These are phyloP conservation scores for Corvus cornix DNA, from an alignment of 2,113 vertebrate genomes.

Conservation along the genomic window DNA sequence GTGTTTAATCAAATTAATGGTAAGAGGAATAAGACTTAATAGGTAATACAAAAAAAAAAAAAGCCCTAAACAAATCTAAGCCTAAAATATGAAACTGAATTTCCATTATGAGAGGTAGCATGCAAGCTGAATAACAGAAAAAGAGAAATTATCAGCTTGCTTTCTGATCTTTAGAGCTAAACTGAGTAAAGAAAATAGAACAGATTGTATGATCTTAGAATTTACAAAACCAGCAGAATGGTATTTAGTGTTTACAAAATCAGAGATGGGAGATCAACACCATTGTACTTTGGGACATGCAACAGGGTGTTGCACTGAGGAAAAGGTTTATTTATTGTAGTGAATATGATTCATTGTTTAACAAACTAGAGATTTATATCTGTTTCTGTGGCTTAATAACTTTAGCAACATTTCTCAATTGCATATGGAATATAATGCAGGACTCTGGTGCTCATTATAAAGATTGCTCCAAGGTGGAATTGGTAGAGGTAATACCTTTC, in stretches of 20 bases:
- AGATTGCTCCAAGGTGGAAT: background rate
- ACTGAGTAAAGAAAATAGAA: background rate
- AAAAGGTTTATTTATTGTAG: background rate
- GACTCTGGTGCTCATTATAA: background rate
- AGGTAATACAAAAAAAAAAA: background rate
- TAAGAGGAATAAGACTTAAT: background rate
- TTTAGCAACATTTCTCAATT: background rate
- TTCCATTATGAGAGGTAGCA: background rate
- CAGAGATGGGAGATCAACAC: background rate
- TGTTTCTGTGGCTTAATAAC: background rate
- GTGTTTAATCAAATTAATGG: slow-evolving; percentile 1
- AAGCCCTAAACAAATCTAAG: background rate
- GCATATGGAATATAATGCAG: background rate
- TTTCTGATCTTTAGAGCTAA: background rate
- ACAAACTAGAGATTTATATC: background rate
- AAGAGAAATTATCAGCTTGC: background rate
- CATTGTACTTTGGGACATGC: background rate
- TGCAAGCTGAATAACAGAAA: background rate
- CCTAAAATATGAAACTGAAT: background rate
- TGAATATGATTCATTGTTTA: background rate
- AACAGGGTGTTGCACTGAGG: background rate
- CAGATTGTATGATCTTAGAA: background rate
- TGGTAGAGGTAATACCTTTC: background rate
- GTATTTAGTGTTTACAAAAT: background rate
- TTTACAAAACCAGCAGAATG: background rate